Evolutionary conservation across 2,888 invertebrate genomes (phyloP), one percentile per base, ranked within the genome.

Genomic region (Himalopsyche tibetana): DNA sequence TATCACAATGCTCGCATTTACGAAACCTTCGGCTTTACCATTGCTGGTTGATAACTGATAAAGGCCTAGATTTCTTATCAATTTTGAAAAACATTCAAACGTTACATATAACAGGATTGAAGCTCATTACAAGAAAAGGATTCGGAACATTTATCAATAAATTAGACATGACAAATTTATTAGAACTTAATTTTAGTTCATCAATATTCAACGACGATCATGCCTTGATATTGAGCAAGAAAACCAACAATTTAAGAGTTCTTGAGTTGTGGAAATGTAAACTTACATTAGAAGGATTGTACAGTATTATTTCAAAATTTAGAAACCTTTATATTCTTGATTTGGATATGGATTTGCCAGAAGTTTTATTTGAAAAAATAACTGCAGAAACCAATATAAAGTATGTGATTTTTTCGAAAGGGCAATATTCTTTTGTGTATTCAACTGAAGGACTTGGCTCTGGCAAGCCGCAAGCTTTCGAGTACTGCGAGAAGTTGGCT

Each of bases 51-150:
- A 89, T 91, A 88, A 89, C 89, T 0, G 84, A 83, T 2, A 85
- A 19, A 0, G 90, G 90, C 0, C 89, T 89, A 8, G n/a, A 83
- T 51, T 51, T 82, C 28, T 84, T 89, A 11, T 85, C 87, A 4
- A 80, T 88, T 17, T 89, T 89, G 3, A 83, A 63, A 19, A 80
- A 86, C 0, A 87, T 91, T 79, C 89, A 88, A 5, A 85, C 89
- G 0, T 88, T 91, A 8, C 91, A 91, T 84, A 17, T 90, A 6
- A 90, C 91, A 11, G 91, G 90, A 12, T 89, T 90, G 2, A 88
- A 89, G 5, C 87, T 90, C 89, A 89, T 90, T 38, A 88, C 90
- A 3, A 36, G 88, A 0, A 36, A 45, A 5, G 88, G 89, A 0
- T 87, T 90, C 0, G 40, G 45, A 1, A 69, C 63, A 1, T 82